Evolutionary conservation across 2,113 vertebrate species (phyloP), one percentile per base, ranked within the genome.

Genomic region (Laterallus jamaicensis): DNA sequence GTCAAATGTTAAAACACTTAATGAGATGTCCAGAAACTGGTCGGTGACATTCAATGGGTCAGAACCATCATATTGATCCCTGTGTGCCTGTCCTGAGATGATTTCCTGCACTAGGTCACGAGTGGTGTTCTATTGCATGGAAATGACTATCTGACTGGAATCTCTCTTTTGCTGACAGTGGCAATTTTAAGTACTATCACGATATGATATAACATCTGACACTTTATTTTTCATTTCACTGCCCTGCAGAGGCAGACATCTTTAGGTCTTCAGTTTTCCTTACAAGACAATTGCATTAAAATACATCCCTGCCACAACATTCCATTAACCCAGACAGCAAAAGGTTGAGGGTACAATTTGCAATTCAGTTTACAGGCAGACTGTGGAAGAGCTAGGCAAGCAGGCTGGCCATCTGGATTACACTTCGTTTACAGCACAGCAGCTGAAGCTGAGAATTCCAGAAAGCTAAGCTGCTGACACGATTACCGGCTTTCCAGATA

Each of bases 381-480:
- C 64, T 70, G 63, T 39, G n/a, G 35, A 52, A 69, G 79, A 92
- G 75, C 75, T n/a, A 7, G 5, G 68, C 3, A 29, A 78, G 73
- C 64, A 56, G 74, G 47, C 81, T 71, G 86, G 58, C 94, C 93
- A 85, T 82, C 87, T 96, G 90, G 54, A 55, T 86, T 42, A 39
- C 76, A 40, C 68, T 55, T 47, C 0, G 21, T 58, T 77, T 91
- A 37, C 88, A 67, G 67, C 88, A 37, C 15, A 1, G 88, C 85
- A 95, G 85, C 92, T 93, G 78, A 82, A 82, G 68, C 67, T 75
- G 68, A 86, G 82, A 78, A 81, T 44, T 86, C 47, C 76, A 93
- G 79, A 88, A 79, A 88, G 71, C 79, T 40, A 29, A 67, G 52
- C 71, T 86, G 62, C 82, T 75, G 76, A 52, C 56, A 42, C 0